A percentile compares a stretch with the other conserved stretches of the same genome.
phyloP scores from a whole-genome alignment of 37 sponge, comb jelly and placozoan genomes.

The Oscarella lobularis region DNA sequence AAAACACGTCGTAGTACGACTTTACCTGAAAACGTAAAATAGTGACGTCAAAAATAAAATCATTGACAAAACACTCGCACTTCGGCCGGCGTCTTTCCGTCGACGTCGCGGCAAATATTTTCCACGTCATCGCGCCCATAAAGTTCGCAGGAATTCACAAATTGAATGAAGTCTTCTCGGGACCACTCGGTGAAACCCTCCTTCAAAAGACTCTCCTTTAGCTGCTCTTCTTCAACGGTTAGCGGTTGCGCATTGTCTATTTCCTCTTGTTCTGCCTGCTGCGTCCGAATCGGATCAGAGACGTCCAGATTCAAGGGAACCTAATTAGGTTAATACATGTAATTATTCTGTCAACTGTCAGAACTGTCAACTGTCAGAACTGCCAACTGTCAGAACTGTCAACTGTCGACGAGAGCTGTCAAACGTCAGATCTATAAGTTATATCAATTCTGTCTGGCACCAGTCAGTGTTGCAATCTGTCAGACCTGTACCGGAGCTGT shows the following conservation, averaged over 20 bases:
- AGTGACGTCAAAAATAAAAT: too few relatives aligned
- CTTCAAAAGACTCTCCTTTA: slow-evolving; percentile 69
- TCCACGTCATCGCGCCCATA: slow-evolving; percentile 88
- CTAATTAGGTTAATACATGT: too few relatives aligned
- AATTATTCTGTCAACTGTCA: too few relatives aligned
- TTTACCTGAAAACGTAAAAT: slow-evolving; percentile 34
- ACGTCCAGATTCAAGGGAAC: slow-evolving; percentile 78
- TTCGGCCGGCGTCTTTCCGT: slow-evolving; percentile 85
- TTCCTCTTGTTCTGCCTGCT: slow-evolving; percentile 76
- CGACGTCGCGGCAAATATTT: slow-evolving; percentile 73
- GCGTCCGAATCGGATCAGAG: slow-evolving; percentile 67
- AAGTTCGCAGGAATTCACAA: slow-evolving; percentile 86
- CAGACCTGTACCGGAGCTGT: too few relatives aligned
- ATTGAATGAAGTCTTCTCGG: slow-evolving; percentile 93
- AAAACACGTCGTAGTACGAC: slow-evolving; percentile 80
- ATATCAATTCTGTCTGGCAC: too few relatives aligned
- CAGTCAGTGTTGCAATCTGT: too few relatives aligned
- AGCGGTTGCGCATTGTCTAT: slow-evolving; percentile 87
- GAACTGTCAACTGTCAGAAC: too few relatives aligned
- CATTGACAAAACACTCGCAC: slow-evolving; percentile 26
- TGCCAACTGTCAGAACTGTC: too few relatives aligned
- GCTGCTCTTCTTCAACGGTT: slow-evolving; percentile 65
- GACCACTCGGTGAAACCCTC: slow-evolving; percentile 89
- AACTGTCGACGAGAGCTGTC: too few relatives aligned
- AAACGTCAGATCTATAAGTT: too few relatives aligned